These are phyloP conservation scores for Danaus melanippus DNA, from an alignment of 1,140 invertebrate species.

Conservation along the genomic window DNA sequence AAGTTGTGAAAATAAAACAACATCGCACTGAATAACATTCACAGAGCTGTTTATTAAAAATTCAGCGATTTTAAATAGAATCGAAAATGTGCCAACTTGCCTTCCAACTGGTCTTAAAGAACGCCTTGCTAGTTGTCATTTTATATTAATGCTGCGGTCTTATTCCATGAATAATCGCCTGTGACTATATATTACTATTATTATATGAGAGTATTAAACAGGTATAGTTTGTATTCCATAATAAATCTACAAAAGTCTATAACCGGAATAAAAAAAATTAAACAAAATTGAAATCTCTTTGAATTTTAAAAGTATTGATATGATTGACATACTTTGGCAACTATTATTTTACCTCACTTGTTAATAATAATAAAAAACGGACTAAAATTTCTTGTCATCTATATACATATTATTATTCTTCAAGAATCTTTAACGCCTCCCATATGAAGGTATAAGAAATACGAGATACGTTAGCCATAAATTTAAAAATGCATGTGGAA, in stretches of 20 bases:
- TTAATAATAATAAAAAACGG: conserved; percentile 4
- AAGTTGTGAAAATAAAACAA: conserved; percentile 14
- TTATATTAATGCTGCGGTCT: conserved; percentile 36
- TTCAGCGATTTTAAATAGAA: conserved; percentile 59
- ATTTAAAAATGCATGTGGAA: conserved; percentile 37
- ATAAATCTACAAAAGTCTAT: no score
- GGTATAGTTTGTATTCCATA: no score
- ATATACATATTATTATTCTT: neutral
- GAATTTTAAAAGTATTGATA: no score
- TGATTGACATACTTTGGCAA: neutral
- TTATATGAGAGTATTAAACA: no score
- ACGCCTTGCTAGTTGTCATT: conserved; percentile 31
- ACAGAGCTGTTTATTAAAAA: conserved; percentile 48
- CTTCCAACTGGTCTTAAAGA: conserved; percentile 26
- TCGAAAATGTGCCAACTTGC: conserved; percentile 56
- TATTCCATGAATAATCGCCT: conserved; percentile 24
- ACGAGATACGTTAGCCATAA: conserved; percentile 34
- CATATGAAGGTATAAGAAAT: conserved; percentile 24
- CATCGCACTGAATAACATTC: conserved; percentile 21
- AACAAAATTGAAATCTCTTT: no score
- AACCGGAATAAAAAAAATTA: no score
- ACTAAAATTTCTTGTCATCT: neutral
- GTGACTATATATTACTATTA: no score
- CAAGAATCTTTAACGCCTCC: conserved; percentile 21
- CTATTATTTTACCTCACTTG: conserved; percentile 1